These are phyloP conservation scores for Chrysogorgia sp. DNA, from an alignment of 92 coral and sea anemone species.

Conservation along the genomic window DNA sequence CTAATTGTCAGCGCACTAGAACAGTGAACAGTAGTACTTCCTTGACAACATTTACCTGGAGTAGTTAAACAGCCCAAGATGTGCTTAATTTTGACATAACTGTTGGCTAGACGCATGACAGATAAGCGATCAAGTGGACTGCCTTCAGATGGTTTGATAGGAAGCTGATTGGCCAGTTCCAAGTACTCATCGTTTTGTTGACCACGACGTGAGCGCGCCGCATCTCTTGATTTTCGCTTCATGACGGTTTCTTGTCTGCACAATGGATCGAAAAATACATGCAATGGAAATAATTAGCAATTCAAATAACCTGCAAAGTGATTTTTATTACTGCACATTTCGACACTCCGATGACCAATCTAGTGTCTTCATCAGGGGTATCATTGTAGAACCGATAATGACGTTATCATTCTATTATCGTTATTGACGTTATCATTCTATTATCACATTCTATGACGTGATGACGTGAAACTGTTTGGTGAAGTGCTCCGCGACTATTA, in stretches of 20 bases:
- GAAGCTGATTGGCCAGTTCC: constrained; percentile 94
- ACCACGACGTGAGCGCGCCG: constrained; percentile 94
- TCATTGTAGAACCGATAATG: too few species aligned
- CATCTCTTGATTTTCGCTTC: constrained; percentile 92
- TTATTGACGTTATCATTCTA: too few species aligned
- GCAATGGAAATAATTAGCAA: too few species aligned
- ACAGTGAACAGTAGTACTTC: neutral
- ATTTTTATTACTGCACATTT: too few species aligned
- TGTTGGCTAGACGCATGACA: constrained; percentile 95
- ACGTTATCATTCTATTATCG: too few species aligned
- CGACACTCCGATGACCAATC: too few species aligned
- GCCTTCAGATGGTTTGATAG: constrained; percentile 72
- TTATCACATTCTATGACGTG: too few species aligned
- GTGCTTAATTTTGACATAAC: constrained; percentile 93
- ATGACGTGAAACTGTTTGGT: too few species aligned
- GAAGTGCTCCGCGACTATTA: too few species aligned
- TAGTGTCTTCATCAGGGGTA: too few species aligned
- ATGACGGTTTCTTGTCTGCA: constrained; percentile 76
- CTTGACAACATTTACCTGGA: neutral
- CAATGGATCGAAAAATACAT: neutral
- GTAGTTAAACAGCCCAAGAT: constrained; percentile 47
- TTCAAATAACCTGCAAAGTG: too few species aligned
- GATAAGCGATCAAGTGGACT: constrained; percentile 90
- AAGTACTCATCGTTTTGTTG: constrained; percentile 95
- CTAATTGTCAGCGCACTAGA: too few species aligned